Base-by-base conservation (phyloP, 2,888 invertebrate species). In the Cetonia aurata region DNA sequence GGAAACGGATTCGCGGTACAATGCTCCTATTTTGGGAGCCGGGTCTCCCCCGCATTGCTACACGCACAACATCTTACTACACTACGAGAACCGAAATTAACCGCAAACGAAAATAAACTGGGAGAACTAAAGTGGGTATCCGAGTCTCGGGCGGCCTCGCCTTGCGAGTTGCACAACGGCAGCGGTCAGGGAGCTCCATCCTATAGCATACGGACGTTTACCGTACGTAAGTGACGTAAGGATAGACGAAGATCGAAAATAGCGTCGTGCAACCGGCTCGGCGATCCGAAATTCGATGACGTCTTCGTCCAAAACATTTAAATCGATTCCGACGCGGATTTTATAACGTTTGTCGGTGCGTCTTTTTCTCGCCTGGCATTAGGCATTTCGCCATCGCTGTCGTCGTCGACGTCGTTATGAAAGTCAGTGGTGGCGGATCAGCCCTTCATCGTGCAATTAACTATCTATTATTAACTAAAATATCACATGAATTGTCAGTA, bases 201-300 rank as follows among this genome's bases (percentile, higher is more conserved):
- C 25, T 4, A 25, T 25, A 25, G 3, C 25, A 25, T 4, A 25
- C 25, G 25, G 25, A 25, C 25, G 25, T 25, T 25, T 25, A 25
- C 25, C 25, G 25, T 25, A 25, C 25, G 25, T 41, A 37, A 0
- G 41, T 56, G 56, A 56, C 56, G 56, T 56, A 37, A 41, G 9
- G 37, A 13, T 1, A 37, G 56, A 56, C 56, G 56, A 56, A n/a
- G 56, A 37, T 37, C 56, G 56, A 56, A 56, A 56, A 56, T 56
- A 56, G 56, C 55, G 13, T 56, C 37, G 56, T 37, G 41, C 13
- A 41, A 56, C 15, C 1, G 41, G 13, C 37, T 8, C 12, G 15
- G 37, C 15, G 15, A 41, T 56, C 17, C 15, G 37, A 56, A 56
- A 37, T 56, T 56, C 56, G 41, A 17, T 56, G 56, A 56, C 56